Percentiles rank a stretch among this genome's conserved stretches.
Evolutionary conservation across 2,888 invertebrate species (phyloP).

Genomic region (Rhagonycha fulva): DNA sequence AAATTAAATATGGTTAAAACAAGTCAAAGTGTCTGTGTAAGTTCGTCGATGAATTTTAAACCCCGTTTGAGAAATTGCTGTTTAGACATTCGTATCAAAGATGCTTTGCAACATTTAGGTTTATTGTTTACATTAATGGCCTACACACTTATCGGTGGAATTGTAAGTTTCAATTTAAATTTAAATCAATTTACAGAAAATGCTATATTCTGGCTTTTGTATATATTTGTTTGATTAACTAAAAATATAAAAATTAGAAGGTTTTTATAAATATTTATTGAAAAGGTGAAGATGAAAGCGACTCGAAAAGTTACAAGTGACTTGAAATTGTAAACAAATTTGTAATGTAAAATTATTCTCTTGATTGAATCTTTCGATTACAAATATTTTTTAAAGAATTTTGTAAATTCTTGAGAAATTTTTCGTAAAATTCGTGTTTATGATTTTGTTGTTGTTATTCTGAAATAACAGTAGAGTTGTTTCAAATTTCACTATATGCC

Average conservation of each 20-base stretch:
- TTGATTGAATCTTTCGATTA: too few species aligned
- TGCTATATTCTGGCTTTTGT: neutral
- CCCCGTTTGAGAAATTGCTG: slow-evolving; percentile 53
- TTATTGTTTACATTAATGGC: slow-evolving; percentile 75
- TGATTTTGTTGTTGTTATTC: too few species aligned
- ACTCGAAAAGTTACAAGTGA: neutral
- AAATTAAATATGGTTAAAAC: slow-evolving; percentile 15
- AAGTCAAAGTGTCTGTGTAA: slow-evolving; percentile 44
- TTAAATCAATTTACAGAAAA: neutral
- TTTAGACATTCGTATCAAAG: slow-evolving; percentile 66
- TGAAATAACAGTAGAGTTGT: too few species aligned
- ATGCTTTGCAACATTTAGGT: slow-evolving; percentile 73
- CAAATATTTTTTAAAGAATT: too few species aligned
- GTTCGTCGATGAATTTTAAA: slow-evolving; percentile 44
- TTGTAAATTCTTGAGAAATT: too few species aligned
- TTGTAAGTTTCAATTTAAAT: slow-evolving; percentile 64
- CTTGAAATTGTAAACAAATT: neutral
- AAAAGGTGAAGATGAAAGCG: neutral
- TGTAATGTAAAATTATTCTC: neutral
- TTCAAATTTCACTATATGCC: too few species aligned
- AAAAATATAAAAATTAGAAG: neutral
- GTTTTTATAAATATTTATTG: neutral
- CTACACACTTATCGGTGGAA: slow-evolving; percentile 78
- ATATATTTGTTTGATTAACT: neutral
- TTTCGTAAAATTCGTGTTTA: too few species aligned